A percentile compares a stretch with the other conserved stretches of the same genome.
Conservation (phyloP, 2,888 invertebrate species). For the Ophion ventricosus region DNA sequence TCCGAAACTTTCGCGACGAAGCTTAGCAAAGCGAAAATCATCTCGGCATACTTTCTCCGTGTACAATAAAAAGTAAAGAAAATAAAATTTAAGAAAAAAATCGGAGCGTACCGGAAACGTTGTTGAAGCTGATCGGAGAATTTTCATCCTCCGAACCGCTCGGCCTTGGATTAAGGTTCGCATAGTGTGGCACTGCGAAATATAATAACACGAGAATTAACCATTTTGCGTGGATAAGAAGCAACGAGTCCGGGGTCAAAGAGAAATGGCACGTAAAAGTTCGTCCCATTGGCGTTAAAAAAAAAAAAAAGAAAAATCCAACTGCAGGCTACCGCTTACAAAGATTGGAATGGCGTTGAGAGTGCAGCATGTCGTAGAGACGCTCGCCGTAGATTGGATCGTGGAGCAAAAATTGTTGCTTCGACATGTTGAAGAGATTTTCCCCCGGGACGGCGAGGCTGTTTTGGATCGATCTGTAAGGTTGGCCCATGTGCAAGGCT, state of each 20-base stretch:
- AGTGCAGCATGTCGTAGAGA: conserved; percentile 78
- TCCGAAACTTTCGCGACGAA: not conserved
- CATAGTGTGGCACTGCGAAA: conserved; percentile 70
- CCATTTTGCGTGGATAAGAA: not conserved
- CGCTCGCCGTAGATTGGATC: conserved; percentile 78
- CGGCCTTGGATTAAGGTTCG: conserved; percentile 59
- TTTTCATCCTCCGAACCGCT: conserved; percentile 71
- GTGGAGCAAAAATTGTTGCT: conserved; percentile 76
- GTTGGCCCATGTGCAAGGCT: conserved; percentile 77
- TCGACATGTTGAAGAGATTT: conserved; percentile 74
- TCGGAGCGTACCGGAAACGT: conserved; percentile 71
- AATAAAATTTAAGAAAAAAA: not conserved
- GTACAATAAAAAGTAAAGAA: not conserved
- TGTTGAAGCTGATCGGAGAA: conserved; percentile 69
- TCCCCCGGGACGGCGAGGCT: conserved; percentile 78
- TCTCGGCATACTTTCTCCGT: not conserved
- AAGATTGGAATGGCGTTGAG: conserved; percentile 73
- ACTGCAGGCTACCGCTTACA: conserved; percentile 70
- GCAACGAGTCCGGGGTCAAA: not conserved
- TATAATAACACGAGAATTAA: conserved; percentile 1
- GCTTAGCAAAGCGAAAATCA: not conserved
- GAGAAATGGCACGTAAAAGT: too few species aligned
- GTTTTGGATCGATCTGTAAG: conserved; percentile 77
- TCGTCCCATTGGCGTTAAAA: not conserved
- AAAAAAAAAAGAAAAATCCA: not conserved